Conservation (phyloP, 2,113 vertebrate genomes). For the Dipodomys merriami region DNA sequence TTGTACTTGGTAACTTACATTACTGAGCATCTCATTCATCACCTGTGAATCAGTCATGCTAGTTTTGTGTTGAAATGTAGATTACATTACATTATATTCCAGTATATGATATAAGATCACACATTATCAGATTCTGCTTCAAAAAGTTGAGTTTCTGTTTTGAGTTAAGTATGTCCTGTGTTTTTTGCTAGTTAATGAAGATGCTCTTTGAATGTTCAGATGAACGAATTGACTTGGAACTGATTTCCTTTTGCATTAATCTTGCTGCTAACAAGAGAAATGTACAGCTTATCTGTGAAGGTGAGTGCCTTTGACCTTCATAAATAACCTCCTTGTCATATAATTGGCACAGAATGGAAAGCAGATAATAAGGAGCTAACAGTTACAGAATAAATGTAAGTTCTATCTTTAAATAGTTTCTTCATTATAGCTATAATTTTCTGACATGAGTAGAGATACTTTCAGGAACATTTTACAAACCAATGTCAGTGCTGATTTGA, state of each 20-base stretch:
- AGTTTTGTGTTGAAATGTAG: constrained; percentile 9
- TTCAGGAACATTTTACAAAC: constrained; percentile 32
- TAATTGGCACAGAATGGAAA: constrained; percentile 1
- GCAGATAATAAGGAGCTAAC: constrained; percentile 12
- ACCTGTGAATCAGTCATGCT: background rate
- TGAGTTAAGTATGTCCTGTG: constrained; percentile 59
- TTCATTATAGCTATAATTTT: constrained; percentile 18
- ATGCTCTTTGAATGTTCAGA: constrained; percentile 93
- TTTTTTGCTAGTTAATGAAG: constrained; percentile 92
- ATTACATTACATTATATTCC: constrained; percentile 34
- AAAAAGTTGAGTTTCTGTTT: background rate
- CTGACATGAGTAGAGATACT: background rate
- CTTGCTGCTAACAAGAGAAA: constrained; percentile 97
- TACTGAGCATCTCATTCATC: background rate
- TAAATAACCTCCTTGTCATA: background rate
- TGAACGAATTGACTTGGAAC: constrained; percentile 92
- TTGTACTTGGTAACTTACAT: background rate
- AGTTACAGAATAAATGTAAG: background rate
- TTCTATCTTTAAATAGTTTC: constrained; percentile 25
- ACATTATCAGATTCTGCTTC: constrained; percentile 1
- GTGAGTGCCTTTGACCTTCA: constrained; percentile 78
- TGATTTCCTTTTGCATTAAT: constrained; percentile 98
- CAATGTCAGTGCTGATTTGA: constrained; percentile 2
- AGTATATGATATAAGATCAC: background rate
- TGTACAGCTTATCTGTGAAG: constrained; percentile 96